phyloP scores from a whole-genome alignment of 2,888 invertebrate species.

The Dasysyrphus albostriatus region DNA sequence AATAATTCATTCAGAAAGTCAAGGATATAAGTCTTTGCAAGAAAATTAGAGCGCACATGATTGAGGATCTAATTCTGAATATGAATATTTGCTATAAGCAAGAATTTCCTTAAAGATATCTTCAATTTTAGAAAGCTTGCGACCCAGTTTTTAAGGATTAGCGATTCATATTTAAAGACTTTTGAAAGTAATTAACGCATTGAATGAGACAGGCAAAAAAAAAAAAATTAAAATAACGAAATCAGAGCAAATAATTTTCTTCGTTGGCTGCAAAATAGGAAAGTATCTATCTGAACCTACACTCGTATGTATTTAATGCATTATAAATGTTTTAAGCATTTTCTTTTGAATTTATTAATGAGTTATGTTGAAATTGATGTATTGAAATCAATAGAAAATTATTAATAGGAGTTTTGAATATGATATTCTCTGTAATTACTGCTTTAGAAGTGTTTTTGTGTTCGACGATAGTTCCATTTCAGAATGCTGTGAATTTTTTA shows the following conservation, averaged over 20 bases:
- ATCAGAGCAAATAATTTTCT: not conserved
- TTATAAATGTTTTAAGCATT: not conserved
- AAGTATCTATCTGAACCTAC: not conserved
- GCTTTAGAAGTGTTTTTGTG: too few relatives aligned
- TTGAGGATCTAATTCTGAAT: conserved; percentile 41
- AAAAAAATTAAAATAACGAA: too few relatives aligned
- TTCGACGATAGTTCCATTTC: too few relatives aligned
- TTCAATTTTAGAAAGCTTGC: conserved; percentile 17
- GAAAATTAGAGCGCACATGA: conserved; percentile 54
- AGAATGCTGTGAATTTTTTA: too few relatives aligned
- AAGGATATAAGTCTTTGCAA: conserved; percentile 21
- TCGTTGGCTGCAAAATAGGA: not conserved
- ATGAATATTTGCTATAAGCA: conserved; percentile 29
- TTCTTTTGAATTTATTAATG: not conserved
- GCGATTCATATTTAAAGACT: conserved; percentile 12
- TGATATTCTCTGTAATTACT: too few relatives aligned
- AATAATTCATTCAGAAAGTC: conserved; percentile 55
- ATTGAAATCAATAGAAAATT: too few relatives aligned
- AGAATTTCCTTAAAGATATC: conserved; percentile 27
- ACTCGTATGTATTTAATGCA: not conserved
- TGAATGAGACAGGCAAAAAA: too few relatives aligned
- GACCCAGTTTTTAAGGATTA: conserved; percentile 46
- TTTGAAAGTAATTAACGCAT: conserved; percentile 27
- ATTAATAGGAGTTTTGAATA: too few relatives aligned
- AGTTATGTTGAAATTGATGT: not conserved